Evolutionary conservation across 1,140 invertebrate genomes (phyloP), one percentile per base, ranked within the genome.

Genomic region (Calosoma granatense): DNA sequence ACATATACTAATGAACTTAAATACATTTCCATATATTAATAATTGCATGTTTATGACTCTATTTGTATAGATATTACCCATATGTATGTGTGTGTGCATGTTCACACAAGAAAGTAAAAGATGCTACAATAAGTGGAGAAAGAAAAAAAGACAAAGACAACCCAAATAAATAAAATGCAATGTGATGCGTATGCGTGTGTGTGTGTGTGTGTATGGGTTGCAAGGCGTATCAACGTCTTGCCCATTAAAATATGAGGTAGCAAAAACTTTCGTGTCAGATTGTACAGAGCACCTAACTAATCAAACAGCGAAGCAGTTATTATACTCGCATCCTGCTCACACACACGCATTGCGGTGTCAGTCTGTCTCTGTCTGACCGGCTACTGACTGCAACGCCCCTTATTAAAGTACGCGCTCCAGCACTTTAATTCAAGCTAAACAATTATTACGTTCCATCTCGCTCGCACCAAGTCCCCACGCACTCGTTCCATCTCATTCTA

Each of bases 351-450:
- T 6, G 3, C 6, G 41, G 15, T 17, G 39, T 54, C 15, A 54
- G 19, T 21, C 43, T 23, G 9, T 36, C 53, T 59, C 36, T 22
- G 30, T 30, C 56, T 51, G 23, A 58, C 61, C 56, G 54, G 68
- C 68, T 70, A 70, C 67, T 62, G 67, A 65, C 60, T 60, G 65
- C 55, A 63, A 65, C 67, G 68, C 68, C 68, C 67, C 67, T 68
- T 68, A 70, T 70, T 68, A 70, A 68, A 68, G 59, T 68, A 51
- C 51, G 61, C 60, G 61, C 63, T 60, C 64, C 63, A 66, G 64
- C 64, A 64, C 64, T 68, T 68, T 68, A 68, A 68, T 68, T 65
- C 67, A 60, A 62, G 60, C 65, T 66, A 68, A 69, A 68, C 67
- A 68, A 70, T 70, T 68, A 70, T 68, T 66, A 56, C 57, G 57